Evolutionary conservation across 2,797 vertebrate genomes (phyloP).

Genomic region (Dendrocincla tyrannina): DNA sequence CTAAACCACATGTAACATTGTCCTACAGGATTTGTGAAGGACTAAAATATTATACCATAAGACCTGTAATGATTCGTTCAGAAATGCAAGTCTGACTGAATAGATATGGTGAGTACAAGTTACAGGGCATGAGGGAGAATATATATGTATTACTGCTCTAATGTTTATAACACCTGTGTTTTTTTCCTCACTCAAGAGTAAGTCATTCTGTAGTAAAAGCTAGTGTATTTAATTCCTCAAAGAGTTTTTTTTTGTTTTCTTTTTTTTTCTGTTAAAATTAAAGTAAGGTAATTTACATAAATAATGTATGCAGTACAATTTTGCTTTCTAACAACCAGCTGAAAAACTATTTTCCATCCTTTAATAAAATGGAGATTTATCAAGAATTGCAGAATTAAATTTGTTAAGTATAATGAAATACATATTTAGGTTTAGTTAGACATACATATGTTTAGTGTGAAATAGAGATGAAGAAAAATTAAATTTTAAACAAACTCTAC

Average conservation of each 20-base stretch:
- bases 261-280: background rate
- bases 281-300: background rate
- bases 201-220: background rate
- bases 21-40: constrained; percentile 31
- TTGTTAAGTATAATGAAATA: background rate
- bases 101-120: background rate
- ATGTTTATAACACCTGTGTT: background rate
- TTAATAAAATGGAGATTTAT: background rate
- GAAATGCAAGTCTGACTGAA: background rate
- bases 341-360: background rate
- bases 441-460: background rate
- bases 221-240: background rate
- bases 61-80: background rate
- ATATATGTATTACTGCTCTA: background rate
- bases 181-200: background rate
- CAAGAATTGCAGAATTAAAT: background rate
- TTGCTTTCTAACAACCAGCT: background rate
- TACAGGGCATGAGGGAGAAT: background rate
- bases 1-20: constrained; percentile 23
- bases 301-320: background rate
- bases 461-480: background rate
- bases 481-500: background rate
- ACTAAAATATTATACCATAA: constrained; percentile 18
- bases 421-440: background rate
- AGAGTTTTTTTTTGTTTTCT: background rate